Percentiles rank a stretch among this genome's conserved stretches.
Conservation (phyloP, 2,113 vertebrate genomes). For the Alligator sinensis region DNA sequence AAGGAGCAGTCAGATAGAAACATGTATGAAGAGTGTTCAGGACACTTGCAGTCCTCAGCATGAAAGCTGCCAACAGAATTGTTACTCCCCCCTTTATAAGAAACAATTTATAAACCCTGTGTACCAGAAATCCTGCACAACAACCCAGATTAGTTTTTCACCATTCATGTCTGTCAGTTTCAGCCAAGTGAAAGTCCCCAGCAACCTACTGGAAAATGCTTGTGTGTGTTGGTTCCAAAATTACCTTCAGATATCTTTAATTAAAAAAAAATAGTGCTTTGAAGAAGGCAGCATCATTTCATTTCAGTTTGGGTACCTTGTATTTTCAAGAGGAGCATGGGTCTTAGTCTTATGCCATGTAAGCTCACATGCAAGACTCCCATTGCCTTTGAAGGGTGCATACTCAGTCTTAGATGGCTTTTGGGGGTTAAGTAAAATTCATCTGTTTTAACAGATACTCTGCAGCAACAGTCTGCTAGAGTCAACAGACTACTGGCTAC, state of each 20-base stretch:
- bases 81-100: neutral
- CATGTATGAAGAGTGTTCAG: neutral
- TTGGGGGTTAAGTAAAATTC: neutral
- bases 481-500: slow-evolving; percentile 95
- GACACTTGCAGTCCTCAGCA: neutral
- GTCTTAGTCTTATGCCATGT: neutral
- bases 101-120: neutral
- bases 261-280: neutral
- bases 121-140: too few species aligned
- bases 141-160: neutral
- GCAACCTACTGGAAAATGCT: neutral
- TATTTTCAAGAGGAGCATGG: neutral
- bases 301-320: neutral
- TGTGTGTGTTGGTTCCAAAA: neutral
- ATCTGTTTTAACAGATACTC: slow-evolving; percentile 86
- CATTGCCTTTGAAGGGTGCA: neutral
- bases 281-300: neutral
- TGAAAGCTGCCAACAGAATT: neutral
- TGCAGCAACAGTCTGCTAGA: slow-evolving; percentile 91
- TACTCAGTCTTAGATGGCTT: neutral
- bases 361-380: neutral
- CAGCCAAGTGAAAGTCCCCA: neutral
- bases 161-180: neutral
- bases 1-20: neutral
- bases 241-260: neutral